Evolutionary conservation across 2,888 invertebrate genomes (phyloP), one percentile per base, ranked within the genome.

Genomic region (Dynastes grantii): DNA sequence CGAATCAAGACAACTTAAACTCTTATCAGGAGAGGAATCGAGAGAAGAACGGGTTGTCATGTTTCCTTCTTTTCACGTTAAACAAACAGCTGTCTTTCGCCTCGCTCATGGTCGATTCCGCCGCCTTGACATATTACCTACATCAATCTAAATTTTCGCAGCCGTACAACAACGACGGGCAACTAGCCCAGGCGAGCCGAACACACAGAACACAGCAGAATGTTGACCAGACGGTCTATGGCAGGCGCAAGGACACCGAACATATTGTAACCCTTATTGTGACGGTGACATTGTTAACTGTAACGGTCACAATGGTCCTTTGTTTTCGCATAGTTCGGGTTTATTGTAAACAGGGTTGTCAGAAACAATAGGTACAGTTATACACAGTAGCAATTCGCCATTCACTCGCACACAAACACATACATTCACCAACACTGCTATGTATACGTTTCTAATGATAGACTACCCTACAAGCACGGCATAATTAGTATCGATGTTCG

Each of bases 291-390:
- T 86, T 86, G 87, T 86, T 84, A 86, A 86, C 86, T 86, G 85
- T 87, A 86, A 87, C 87, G 87, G 86, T 84, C 86, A 87, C 87
- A 87, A 87, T 85, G 83, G 81, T 80, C 85, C 81, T 84, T 87
- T 87, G 87, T 87, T 86, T 87, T 84, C 83, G 83, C 82, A 85
- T 84, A 83, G 82, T 86, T 86, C 85, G 86, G 85, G 86, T 86
- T 85, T 85, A 86, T 86, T 85, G 86, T 86, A 85, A 85, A 85
- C 85, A 85, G 85, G 85, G 83, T 84, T 84, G 85, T 82, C 80
- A 78, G 80, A 80, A 84, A 86, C 86, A 85, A 84, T 79, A 80
- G 81, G 82, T 83, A 84, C 84, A 85, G 84, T 84, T 82, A 84
- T 83, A 82, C 82, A 77, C 80, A 83, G 82, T 83, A 81, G 83